phyloP scores from a whole-genome alignment of 2,113 vertebrate species.

The Hippocampus barbouri region DNA sequence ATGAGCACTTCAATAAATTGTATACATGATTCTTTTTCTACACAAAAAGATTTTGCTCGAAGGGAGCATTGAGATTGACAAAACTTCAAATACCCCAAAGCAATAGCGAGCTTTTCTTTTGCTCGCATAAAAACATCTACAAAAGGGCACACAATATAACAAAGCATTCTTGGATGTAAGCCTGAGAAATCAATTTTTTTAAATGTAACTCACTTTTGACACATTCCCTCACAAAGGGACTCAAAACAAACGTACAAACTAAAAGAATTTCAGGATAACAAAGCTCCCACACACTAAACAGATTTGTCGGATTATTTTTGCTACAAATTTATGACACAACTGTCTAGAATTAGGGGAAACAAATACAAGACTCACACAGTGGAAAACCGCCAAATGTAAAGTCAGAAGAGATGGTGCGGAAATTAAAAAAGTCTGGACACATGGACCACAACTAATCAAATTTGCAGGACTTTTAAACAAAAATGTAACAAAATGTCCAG shows the following conservation, averaged over 20 bases:
- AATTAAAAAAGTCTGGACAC: not conserved
- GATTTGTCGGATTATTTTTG: conserved; percentile 37
- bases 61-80: conserved; percentile 45
- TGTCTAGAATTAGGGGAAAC: conserved; percentile 31
- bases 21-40: conserved; percentile 15
- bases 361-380: conserved; percentile 10
- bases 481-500: not conserved
- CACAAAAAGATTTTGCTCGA: conserved; percentile 50
- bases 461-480: conserved; percentile 22
- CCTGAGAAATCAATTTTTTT: conserved; percentile 65
- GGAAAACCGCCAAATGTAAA: conserved; percentile 8
- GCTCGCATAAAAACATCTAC: conserved; percentile 75
- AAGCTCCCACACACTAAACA: conserved; percentile 4
- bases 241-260: conserved; percentile 38
- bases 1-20: conserved; percentile 21
- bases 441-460: conserved; percentile 10
- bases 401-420: conserved; percentile 5
- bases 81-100: conserved; percentile 44
- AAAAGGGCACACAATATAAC: conserved; percentile 57
- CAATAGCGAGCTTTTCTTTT: conserved; percentile 49
- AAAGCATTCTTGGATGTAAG: conserved; percentile 52
- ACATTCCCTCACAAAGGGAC: conserved; percentile 21
- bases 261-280: conserved; percentile 15
- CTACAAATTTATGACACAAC: conserved; percentile 29
- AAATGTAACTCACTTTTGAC: conserved; percentile 32